Evolutionary conservation across 1,140 invertebrate species (phyloP).

Genomic region (Leptopilina boulardi): DNA sequence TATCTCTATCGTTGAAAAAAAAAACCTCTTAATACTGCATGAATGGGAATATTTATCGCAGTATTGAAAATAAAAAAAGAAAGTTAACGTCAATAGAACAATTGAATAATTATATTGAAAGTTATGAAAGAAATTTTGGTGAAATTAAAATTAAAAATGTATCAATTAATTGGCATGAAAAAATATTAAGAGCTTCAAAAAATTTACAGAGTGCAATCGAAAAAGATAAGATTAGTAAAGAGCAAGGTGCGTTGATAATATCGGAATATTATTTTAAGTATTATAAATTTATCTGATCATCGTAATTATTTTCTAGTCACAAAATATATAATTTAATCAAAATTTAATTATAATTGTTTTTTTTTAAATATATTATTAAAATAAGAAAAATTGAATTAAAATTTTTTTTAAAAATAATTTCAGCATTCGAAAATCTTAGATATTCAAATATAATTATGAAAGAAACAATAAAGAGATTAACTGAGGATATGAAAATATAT

Average conservation of each 20-base stretch:
- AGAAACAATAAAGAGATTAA: not conserved
- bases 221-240: not conserved
- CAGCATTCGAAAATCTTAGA: not conserved
- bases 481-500: not conserved
- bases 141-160: not conserved
- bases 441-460: constrained; percentile 33
- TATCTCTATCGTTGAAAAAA: not conserved
- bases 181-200: not conserved
- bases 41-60: not conserved
- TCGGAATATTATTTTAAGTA: too few species aligned
- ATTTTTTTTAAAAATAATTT: not conserved
- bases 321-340: too few species aligned
- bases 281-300: not conserved
- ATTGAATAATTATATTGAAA: not conserved
- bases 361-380: too few species aligned
- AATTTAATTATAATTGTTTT: too few species aligned
- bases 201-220: constrained; percentile 14
- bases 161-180: not conserved
- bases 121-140: not conserved
- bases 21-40: not conserved
- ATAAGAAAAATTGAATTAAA: not conserved
- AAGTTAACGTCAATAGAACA: not conserved
- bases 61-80: not conserved
- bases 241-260: constrained; percentile 1
- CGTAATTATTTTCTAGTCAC: not conserved